Evolutionary conservation across 2,888 invertebrate species (phyloP).

Genomic region (Disparrhopalites patrizii): DNA sequence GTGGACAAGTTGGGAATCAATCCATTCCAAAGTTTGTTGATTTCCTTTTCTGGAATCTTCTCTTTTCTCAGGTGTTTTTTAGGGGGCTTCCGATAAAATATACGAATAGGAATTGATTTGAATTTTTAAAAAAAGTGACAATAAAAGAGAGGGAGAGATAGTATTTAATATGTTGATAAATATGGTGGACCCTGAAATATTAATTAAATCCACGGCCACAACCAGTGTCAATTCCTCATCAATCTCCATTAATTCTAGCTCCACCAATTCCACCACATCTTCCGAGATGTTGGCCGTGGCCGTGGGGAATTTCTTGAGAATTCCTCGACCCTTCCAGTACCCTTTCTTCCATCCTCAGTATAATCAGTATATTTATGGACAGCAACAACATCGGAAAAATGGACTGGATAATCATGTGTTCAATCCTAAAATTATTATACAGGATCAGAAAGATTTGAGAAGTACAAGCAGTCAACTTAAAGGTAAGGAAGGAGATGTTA

Average conservation of each 20-base stretch:
- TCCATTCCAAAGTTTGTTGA: background rate
- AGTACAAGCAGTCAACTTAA: conserved; percentile 22
- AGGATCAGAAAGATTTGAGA: conserved; percentile 22
- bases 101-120: too few relatives aligned
- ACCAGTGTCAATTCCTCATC: conserved; percentile 15
- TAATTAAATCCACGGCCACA: conserved; percentile 16
- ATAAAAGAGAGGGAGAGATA: background rate
- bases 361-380: conserved; percentile 29
- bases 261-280: conserved; percentile 1
- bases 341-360: conserved; percentile 28
- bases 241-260: conserved; percentile 5
- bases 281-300: conserved; percentile 26
- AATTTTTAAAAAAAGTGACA: background rate
- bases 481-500: too few relatives aligned
- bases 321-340: conserved; percentile 29
- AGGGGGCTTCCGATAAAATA: too few relatives aligned
- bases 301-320: conserved; percentile 25
- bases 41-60: too few relatives aligned
- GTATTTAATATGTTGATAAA: conserved; percentile 23
- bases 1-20: background rate
- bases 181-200: conserved; percentile 28
- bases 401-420: conserved; percentile 30
- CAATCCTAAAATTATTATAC: conserved; percentile 31
- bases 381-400: conserved; percentile 22
- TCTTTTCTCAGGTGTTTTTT: background rate